phyloP scores from a whole-genome alignment of 2,113 vertebrate species.

The Seriola dumerili region DNA sequence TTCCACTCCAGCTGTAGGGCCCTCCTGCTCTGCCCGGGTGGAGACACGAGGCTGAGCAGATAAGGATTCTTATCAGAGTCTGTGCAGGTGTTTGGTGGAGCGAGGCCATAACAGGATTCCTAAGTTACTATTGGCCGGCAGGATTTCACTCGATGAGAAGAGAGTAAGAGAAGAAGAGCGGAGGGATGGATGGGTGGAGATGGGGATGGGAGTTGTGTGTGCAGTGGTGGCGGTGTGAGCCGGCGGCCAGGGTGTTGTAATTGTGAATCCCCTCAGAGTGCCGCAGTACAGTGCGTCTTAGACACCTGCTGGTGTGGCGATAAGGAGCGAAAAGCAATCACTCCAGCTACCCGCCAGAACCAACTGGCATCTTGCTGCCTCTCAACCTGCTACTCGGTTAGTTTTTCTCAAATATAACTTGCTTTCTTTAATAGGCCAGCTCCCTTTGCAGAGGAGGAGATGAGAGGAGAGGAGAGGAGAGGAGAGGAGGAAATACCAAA shows the following conservation, averaged over 20 bases:
- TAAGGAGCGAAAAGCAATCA: conserved; percentile 74
- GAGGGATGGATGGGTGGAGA: conserved; percentile 19
- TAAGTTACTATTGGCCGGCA: conserved; percentile 44
- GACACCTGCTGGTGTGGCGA: conserved; percentile 71
- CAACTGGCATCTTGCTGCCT: conserved; percentile 47
- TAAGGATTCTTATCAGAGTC: conserved; percentile 76
- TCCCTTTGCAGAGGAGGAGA: conserved; percentile 24
- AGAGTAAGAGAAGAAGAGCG: conserved; percentile 12
- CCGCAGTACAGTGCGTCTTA: conserved; percentile 28
- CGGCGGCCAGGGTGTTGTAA: conserved; percentile 49
- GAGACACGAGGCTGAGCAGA: conserved; percentile 55
- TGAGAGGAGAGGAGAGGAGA: neutral
- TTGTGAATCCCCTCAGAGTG: conserved; percentile 64
- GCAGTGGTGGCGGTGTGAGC: conserved; percentile 24
- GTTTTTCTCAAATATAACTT: conserved; percentile 48
- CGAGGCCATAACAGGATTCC: conserved; percentile 64
- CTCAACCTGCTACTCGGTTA: conserved; percentile 48
- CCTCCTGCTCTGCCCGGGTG: conserved; percentile 34
- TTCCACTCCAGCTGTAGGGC: conserved; percentile 25
- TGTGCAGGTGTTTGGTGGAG: conserved; percentile 73
- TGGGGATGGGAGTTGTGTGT: conserved; percentile 10
- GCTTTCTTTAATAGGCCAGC: conserved; percentile 50
- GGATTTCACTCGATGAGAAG: conserved; percentile 38
- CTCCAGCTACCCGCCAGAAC: conserved; percentile 41
- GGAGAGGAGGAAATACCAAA: neutral